phyloP scores from a whole-genome alignment of 2,113 vertebrate genomes.

The Perca flavescens region DNA sequence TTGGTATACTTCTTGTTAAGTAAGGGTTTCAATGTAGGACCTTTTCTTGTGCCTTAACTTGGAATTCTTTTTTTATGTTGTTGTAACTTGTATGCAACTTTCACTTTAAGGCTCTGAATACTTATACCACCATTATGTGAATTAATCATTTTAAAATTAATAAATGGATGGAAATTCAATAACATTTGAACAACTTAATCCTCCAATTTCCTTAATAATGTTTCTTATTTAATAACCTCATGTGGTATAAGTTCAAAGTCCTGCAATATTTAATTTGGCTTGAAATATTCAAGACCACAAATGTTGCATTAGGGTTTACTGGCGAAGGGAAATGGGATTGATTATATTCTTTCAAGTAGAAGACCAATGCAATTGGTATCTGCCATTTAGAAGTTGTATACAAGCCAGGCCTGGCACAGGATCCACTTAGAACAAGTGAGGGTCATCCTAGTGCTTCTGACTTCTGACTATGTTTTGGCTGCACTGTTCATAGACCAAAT shows the following conservation, averaged over 20 bases:
- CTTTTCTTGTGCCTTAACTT: background rate
- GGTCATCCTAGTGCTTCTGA: slow-evolving; percentile 42
- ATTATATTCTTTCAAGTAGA: slow-evolving; percentile 30
- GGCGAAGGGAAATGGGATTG: slow-evolving; percentile 16
- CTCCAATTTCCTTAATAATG: slow-evolving; percentile 15
- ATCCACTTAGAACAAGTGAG: slow-evolving; percentile 54
- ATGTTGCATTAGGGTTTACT: background rate
- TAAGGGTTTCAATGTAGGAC: background rate
- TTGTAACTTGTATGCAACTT: background rate
- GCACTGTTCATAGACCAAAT: slow-evolving; percentile 60
- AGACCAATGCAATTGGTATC: background rate
- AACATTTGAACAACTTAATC: slow-evolving; percentile 27
- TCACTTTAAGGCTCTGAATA: background rate
- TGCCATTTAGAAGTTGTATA: slow-evolving; percentile 32
- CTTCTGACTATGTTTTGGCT: slow-evolving; percentile 64
- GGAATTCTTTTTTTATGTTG: background rate
- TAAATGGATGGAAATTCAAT: background rate
- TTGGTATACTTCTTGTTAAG: background rate
- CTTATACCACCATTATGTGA: background rate
- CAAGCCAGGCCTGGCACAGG: slow-evolving; percentile 27
- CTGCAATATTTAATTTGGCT: slow-evolving; percentile 23
- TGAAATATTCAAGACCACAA: slow-evolving; percentile 2
- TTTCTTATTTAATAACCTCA: slow-evolving; percentile 11
- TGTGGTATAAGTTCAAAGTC: background rate
- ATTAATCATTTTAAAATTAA: slow-evolving; percentile 13